phyloP scores from a whole-genome alignment of 2,888 invertebrate genomes.

The Pyrrhosoma nymphula region DNA sequence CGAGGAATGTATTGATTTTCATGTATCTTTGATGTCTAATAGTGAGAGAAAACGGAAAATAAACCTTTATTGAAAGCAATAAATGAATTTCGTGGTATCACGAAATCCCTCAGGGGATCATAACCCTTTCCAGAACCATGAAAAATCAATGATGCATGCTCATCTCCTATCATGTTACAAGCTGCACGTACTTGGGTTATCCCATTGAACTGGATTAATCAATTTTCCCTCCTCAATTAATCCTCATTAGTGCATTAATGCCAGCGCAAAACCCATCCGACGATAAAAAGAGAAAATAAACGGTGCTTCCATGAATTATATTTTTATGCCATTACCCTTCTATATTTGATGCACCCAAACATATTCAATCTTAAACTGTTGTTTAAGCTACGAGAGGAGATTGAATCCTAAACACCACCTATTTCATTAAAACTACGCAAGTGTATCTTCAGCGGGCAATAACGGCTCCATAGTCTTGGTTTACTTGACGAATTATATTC shows the following conservation, averaged over 20 bases:
- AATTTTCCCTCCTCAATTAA: background rate
- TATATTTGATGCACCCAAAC: background rate
- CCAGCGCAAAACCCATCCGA: background rate
- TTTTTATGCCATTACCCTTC: too few species aligned
- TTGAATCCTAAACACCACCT: background rate
- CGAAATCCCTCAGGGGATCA: background rate
- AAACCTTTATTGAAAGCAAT: background rate
- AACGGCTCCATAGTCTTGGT: too few species aligned
- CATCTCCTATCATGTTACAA: background rate
- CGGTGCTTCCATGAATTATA: background rate
- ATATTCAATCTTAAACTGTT: background rate
- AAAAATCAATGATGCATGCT: background rate
- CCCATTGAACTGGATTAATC: background rate
- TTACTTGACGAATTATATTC: too few species aligned
- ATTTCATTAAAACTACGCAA: background rate
- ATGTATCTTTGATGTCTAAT: background rate
- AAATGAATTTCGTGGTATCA: background rate
- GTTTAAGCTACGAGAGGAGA: background rate
- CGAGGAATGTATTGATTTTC: background rate
- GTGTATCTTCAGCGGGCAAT: background rate
- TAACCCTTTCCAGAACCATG: background rate
- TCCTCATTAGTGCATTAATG: background rate
- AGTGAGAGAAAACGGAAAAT: background rate
- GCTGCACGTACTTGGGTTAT: background rate
- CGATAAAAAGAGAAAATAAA: background rate